These are phyloP conservation scores for Digitonthophagus gazella DNA, from an alignment of 2,888 invertebrate genomes.

Conservation along the genomic window DNA sequence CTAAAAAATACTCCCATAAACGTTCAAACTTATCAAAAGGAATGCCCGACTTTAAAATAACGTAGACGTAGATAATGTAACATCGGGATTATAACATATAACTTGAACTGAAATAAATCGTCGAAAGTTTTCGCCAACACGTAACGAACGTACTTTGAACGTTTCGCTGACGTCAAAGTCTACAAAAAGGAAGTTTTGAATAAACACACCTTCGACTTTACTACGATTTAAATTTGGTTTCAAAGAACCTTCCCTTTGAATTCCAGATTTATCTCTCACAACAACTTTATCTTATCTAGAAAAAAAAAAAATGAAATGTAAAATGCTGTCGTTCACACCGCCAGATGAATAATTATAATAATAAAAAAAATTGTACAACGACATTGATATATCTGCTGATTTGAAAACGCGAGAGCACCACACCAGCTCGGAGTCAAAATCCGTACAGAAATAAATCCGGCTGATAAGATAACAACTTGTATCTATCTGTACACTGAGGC, in stretches of 20 bases:
- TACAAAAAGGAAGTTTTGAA: neutral
- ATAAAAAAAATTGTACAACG: neutral
- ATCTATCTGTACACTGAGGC: neutral
- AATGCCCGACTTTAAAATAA: too few species aligned
- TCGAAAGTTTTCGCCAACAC: neutral
- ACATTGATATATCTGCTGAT: neutral
- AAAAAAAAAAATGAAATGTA: too few species aligned
- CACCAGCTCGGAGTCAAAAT: neutral
- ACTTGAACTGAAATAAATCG: neutral
- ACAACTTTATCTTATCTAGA: too few species aligned
- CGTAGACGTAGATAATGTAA: neutral
- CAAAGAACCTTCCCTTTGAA: neutral
- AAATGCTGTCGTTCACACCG: too few species aligned
- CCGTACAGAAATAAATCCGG: neutral
- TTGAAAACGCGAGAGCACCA: neutral
- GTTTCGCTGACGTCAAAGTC: neutral
- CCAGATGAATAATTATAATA: neutral
- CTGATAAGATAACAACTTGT: neutral
- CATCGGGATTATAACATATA: neutral
- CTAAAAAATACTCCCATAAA: too few species aligned
- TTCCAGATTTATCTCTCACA: too few species aligned
- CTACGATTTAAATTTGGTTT: neutral
- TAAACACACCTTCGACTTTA: neutral
- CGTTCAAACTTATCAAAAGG: neutral
- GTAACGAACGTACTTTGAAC: neutral